Conservation (phyloP, 2,113 vertebrate species). For the Reinhardtius hippoglossoides region DNA sequence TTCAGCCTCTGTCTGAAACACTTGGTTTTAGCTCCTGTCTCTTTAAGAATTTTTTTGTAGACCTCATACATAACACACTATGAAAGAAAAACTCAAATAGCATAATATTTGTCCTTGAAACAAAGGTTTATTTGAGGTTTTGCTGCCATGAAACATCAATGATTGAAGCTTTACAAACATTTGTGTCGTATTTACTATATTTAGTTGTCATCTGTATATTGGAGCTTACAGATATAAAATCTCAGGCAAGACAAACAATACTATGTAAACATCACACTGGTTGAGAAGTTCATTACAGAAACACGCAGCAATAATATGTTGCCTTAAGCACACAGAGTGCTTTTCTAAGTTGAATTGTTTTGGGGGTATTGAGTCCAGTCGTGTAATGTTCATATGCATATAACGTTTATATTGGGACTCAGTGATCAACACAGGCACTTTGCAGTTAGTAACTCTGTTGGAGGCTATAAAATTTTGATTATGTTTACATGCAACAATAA, state of each 20-base stretch:
- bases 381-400: background rate
- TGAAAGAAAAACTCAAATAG: too few species aligned
- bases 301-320: constrained; percentile 9
- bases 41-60: too few species aligned
- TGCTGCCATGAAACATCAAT: too few species aligned
- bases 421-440: constrained; percentile 10
- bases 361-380: constrained; percentile 12
- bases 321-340: background rate
- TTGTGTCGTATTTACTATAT: too few species aligned
- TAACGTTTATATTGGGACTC: constrained; percentile 17
- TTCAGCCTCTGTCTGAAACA: too few species aligned
- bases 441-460: constrained; percentile 6
- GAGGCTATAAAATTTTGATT: constrained; percentile 25
- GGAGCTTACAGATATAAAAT: too few species aligned
- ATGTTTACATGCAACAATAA: constrained; percentile 29
- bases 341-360: constrained; percentile 9
- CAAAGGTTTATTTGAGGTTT: too few species aligned
- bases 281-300: background rate
- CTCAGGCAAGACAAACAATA: background rate
- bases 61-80: too few species aligned
- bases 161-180: too few species aligned
- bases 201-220: too few species aligned
- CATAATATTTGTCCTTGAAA: too few species aligned
- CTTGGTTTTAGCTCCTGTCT: too few species aligned
- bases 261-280: background rate